Evolutionary conservation across 2,113 vertebrate species (phyloP).

Genomic region (Clinocottus analis): DNA sequence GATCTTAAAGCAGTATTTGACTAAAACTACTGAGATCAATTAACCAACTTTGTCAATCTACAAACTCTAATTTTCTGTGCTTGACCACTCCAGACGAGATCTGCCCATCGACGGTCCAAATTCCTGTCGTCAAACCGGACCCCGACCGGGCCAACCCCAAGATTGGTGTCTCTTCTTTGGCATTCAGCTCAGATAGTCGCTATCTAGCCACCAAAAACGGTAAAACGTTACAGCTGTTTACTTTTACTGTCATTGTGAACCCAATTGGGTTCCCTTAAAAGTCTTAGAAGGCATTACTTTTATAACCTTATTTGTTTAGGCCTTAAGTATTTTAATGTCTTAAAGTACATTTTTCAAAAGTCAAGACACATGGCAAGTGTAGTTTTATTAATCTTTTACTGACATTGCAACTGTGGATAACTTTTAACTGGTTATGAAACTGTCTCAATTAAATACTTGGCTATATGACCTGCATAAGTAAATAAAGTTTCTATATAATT

Average conservation of each 20-base stretch:
- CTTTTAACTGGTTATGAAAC: neutral
- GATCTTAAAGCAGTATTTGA: neutral
- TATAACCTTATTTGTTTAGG: neutral
- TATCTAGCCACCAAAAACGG: conserved; percentile 95
- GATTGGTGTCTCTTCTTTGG: conserved; percentile 89
- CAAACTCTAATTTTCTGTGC: conserved; percentile 17
- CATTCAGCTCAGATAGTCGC: conserved; percentile 92
- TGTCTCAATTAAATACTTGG: neutral
- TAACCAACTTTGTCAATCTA: neutral
- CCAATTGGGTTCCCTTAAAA: neutral
- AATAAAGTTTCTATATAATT: neutral
- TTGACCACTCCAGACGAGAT: conserved; percentile 87
- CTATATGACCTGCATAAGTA: neutral
- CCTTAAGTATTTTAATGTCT: neutral
- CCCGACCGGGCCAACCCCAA: conserved; percentile 94
- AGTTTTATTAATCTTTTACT: neutral
- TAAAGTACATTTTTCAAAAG: neutral
- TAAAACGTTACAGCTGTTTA: conserved; percentile 51
- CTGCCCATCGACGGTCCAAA: conserved; percentile 81
- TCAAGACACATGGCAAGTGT: neutral
- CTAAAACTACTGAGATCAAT: neutral
- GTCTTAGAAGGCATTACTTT: neutral
- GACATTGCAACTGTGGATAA: neutral
- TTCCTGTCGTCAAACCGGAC: conserved; percentile 89
- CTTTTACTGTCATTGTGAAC: neutral